Evolutionary conservation across 2,888 invertebrate species (phyloP).

Genomic region (Ophraella communa): DNA sequence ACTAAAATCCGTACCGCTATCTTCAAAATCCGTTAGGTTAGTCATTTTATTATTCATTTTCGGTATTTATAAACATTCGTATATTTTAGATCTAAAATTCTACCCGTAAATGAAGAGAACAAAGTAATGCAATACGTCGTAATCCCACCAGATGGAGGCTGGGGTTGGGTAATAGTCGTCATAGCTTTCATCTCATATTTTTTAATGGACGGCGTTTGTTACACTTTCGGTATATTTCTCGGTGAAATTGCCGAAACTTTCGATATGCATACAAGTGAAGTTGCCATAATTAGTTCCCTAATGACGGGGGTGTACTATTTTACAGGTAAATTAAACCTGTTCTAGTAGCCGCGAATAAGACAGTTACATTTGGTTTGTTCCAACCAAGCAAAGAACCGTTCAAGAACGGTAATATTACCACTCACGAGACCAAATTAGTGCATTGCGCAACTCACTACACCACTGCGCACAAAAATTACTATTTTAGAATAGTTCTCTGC

Average conservation of each 20-base stretch:
- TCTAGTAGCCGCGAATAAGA: too few relatives aligned
- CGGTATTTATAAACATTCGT: background rate
- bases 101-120: constrained; percentile 13
- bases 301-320: constrained; percentile 51
- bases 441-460: too few relatives aligned
- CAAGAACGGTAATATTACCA: too few relatives aligned
- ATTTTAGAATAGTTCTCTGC: too few relatives aligned
- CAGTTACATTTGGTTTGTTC: too few relatives aligned
- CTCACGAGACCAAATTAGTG: too few relatives aligned
- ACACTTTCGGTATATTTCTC: constrained; percentile 67
- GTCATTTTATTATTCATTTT: too few relatives aligned
- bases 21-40: background rate
- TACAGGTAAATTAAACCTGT: constrained; percentile 41
- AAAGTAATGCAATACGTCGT: constrained; percentile 44
- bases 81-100: background rate
- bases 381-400: too few relatives aligned
- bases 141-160: constrained; percentile 67
- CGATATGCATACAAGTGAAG: constrained; percentile 41
- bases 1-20: background rate
- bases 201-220: constrained; percentile 67
- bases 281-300: constrained; percentile 49
- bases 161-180: constrained; percentile 67
- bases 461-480: too few relatives aligned
- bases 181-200: constrained; percentile 65
- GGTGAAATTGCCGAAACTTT: constrained; percentile 48